phyloP scores from a whole-genome alignment of 1,140 invertebrate species.

The Ericerus pela region DNA sequence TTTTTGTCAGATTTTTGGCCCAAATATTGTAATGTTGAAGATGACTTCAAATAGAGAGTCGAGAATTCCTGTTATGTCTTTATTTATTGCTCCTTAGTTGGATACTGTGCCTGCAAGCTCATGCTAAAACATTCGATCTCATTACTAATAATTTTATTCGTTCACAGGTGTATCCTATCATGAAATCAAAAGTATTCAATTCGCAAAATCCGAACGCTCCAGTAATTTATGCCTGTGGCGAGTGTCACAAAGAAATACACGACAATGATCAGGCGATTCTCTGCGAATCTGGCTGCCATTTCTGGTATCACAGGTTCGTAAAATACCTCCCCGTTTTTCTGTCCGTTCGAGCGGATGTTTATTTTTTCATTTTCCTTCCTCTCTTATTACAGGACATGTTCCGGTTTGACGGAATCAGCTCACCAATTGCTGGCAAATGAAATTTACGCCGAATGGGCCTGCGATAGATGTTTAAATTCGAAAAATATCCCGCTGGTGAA shows the following conservation, averaged over 20 bases:
- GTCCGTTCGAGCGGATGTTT: too few relatives aligned
- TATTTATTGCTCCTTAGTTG: too few relatives aligned
- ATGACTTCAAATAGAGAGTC: too few relatives aligned
- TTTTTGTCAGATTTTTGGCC: too few relatives aligned
- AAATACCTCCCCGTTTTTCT: too few relatives aligned
- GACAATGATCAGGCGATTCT: conserved; percentile 97
- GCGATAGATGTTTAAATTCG: conserved; percentile 86
- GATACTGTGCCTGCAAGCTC: too few relatives aligned
- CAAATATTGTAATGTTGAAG: too few relatives aligned
- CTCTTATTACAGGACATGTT: conserved; percentile 60
- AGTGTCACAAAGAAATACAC: conserved; percentile 96
- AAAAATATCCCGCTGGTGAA: conserved; percentile 94
- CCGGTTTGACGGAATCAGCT: conserved; percentile 81
- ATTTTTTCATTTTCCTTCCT: neutral
- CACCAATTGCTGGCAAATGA: conserved; percentile 85
- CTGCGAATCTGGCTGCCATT: conserved; percentile 96
- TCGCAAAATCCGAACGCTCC: conserved; percentile 96
- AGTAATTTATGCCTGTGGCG: conserved; percentile 90
- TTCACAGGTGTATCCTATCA: conserved; percentile 68
- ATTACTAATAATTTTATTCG: too few relatives aligned
- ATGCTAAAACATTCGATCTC: too few relatives aligned
- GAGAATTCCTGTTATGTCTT: too few relatives aligned
- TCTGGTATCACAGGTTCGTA: conserved; percentile 98
- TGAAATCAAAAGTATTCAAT: conserved; percentile 96
- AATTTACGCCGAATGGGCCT: conserved; percentile 96